Conservation (phyloP, 23 tunicate species). For the Ascidia mentula region DNA sequence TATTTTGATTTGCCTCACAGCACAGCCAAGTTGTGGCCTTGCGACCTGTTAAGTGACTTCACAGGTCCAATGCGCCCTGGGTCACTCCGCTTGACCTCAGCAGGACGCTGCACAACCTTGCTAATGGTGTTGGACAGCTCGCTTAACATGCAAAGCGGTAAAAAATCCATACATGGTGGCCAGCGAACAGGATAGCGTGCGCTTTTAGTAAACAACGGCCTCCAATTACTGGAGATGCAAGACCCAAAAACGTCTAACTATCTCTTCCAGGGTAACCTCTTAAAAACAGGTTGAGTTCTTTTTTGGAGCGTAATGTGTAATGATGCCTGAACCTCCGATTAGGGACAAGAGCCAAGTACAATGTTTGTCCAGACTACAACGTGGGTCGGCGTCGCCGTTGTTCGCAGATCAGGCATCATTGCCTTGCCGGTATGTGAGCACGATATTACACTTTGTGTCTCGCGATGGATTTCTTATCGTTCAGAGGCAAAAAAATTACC, state of each 20-base stretch:
- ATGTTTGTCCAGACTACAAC: neutral
- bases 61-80: neutral
- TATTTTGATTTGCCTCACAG: neutral
- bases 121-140: neutral
- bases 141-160: no score
- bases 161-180: no score
- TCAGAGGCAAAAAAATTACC: neutral
- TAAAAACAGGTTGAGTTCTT: neutral
- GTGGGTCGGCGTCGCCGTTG: neutral
- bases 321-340: neutral
- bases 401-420: neutral
- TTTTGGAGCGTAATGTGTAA: neutral
- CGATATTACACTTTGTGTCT: neutral
- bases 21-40: neutral
- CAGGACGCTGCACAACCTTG: neutral
- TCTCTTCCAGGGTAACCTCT: no score
- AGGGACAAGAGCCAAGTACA: conserved; percentile 7
- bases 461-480: neutral
- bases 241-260: no score
- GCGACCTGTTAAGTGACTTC: neutral
- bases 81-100: conserved; percentile 6
- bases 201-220: no score
- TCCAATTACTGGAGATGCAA: no score
- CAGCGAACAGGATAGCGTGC: no score
- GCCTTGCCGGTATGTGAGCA: neutral